phyloP scores from a whole-genome alignment of 2,888 invertebrate species.

The Pyrgus malvae region DNA sequence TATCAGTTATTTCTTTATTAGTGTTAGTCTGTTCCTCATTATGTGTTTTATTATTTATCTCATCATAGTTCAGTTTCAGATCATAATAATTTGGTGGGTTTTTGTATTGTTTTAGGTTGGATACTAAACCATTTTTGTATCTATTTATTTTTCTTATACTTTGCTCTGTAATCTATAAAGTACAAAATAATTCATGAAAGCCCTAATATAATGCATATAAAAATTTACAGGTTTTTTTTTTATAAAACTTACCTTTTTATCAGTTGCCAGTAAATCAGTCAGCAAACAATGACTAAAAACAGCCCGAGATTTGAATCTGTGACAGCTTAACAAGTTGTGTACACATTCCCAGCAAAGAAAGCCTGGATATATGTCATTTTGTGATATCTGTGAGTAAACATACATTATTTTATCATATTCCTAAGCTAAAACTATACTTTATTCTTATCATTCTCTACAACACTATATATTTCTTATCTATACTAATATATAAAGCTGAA shows the following conservation, averaged over 20 bases:
- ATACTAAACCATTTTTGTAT: conserved; percentile 6
- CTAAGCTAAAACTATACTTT: too few relatives aligned
- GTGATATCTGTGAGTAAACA: background rate
- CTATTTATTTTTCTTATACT: conserved; percentile 12
- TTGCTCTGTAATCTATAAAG: conserved; percentile 3
- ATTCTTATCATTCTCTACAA: too few relatives aligned
- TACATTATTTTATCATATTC: too few relatives aligned
- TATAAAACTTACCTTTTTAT: conserved; percentile 4
- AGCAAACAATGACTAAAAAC: background rate
- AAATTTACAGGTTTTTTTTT: too few relatives aligned
- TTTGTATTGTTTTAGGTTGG: background rate
- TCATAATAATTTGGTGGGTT: background rate
- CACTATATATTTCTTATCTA: too few relatives aligned
- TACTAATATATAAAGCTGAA: too few relatives aligned
- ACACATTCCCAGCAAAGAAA: conserved; percentile 14
- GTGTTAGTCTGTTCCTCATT: too few relatives aligned
- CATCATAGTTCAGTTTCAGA: background rate
- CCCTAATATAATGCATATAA: background rate
- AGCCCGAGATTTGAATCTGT: conserved; percentile 2
- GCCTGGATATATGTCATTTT: background rate
- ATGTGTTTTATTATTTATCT: background rate
- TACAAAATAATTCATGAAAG: background rate
- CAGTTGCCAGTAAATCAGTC: background rate
- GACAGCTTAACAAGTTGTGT: background rate
- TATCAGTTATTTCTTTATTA: too few relatives aligned